phyloP scores from a whole-genome alignment of 53 echinoderm and acorn worm species.

The Echinometra lucunter region DNA sequence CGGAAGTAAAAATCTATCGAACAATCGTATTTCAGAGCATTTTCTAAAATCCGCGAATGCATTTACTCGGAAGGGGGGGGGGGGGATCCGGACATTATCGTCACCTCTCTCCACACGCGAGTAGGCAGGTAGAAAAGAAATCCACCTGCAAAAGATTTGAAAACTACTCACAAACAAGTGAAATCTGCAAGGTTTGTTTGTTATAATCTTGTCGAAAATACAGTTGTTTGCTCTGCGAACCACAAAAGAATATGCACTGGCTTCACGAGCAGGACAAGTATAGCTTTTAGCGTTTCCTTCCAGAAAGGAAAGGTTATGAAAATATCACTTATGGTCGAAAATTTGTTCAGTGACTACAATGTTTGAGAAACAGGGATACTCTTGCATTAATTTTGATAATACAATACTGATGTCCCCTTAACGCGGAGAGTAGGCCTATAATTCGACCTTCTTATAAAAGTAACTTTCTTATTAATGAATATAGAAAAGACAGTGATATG shows the following conservation, averaged over 20 bases:
- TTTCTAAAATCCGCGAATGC: too few species aligned
- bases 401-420: too few species aligned
- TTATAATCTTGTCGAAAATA: neutral
- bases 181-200: slow-evolving; percentile 27
- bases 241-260: neutral
- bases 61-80: neutral
- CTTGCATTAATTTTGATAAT: too few species aligned
- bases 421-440: too few species aligned
- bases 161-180: neutral
- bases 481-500: too few species aligned
- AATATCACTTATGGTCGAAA: too few species aligned
- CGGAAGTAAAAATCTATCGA: too few species aligned
- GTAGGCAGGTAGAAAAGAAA: neutral
- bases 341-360: too few species aligned
- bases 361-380: too few species aligned
- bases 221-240: neutral
- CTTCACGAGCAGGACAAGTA: neutral
- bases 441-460: too few species aligned
- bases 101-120: neutral
- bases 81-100: neutral
- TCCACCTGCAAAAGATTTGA: slow-evolving; percentile 45
- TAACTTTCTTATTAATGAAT: too few species aligned
- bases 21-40: neutral
- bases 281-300: neutral
- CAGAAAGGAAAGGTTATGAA: neutral